Percentiles rank a stretch among this genome's conserved stretches.
These are phyloP conservation scores for Parascotia fuliginaria DNA, from an alignment of 2,888 invertebrate genomes.

Conservation along the genomic window DNA sequence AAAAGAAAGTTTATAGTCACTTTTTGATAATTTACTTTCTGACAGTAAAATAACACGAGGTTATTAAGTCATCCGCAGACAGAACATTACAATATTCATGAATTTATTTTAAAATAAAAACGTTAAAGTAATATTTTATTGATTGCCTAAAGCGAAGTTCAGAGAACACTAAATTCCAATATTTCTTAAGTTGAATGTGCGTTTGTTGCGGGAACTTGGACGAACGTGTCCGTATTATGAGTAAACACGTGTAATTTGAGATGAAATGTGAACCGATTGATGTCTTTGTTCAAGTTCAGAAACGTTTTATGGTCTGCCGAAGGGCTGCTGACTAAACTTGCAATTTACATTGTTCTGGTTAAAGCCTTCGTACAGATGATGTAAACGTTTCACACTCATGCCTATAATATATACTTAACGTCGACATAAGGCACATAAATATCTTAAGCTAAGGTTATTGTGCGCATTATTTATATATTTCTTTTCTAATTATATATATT, in stretches of 20 bases:
- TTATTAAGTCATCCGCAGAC: slow-evolving; percentile 42
- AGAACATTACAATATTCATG: slow-evolving; percentile 23
- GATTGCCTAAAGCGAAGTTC: slow-evolving; percentile 65
- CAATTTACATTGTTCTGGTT: slow-evolving; percentile 65
- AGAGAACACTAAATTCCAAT: slow-evolving; percentile 56
- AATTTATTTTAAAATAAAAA: slow-evolving; percentile 27
- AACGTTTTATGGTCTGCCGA: slow-evolving; percentile 69
- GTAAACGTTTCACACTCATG: slow-evolving; percentile 5
- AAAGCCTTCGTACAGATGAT: slow-evolving; percentile 19
- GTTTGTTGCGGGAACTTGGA: slow-evolving; percentile 50
- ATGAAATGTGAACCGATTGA: slow-evolving; percentile 82
- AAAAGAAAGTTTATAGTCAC: slow-evolving; percentile 44
- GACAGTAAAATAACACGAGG: slow-evolving; percentile 23
- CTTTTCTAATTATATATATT: too few species aligned
- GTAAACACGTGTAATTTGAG: slow-evolving; percentile 77
- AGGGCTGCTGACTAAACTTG: slow-evolving; percentile 72
- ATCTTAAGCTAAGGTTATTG: neutral
- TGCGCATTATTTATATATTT: neutral
- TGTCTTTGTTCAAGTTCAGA: slow-evolving; percentile 79
- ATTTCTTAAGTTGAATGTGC: slow-evolving; percentile 56
- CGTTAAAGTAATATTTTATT: slow-evolving; percentile 41
- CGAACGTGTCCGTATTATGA: slow-evolving; percentile 59
- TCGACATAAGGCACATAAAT: neutral
- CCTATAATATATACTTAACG: neutral
- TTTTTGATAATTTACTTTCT: slow-evolving; percentile 25